A percentile compares a stretch with the other conserved stretches of the same genome.
Conservation (phyloP, 2,797 vertebrate genomes). For the Glyptemys insculpta region DNA sequence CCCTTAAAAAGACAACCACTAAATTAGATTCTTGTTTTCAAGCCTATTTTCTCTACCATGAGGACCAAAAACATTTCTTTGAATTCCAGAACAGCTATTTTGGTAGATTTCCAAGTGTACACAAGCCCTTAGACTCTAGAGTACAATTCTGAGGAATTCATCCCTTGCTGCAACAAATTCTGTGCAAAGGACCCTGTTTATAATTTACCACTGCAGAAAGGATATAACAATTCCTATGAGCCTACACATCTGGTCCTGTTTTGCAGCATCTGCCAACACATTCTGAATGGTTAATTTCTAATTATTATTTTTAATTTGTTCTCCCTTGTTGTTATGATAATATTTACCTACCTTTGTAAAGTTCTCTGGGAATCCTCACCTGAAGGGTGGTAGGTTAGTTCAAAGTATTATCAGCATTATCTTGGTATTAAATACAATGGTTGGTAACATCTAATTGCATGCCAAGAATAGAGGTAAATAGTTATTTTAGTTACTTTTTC, state of each 20-base stretch:
- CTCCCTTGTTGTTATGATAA: conserved; percentile 13
- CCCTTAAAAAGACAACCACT: not conserved
- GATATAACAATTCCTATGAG: conserved; percentile 12
- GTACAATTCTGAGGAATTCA: not conserved
- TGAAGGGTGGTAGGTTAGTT: not conserved
- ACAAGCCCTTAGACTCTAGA: not conserved
- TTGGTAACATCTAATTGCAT: conserved; percentile 10
- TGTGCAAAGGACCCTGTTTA: not conserved
- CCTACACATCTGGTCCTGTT: conserved; percentile 26
- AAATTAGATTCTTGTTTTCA: conserved; percentile 6
- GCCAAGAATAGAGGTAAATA: not conserved
- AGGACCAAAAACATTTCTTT: conserved; percentile 23
- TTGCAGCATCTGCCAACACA: conserved; percentile 8
- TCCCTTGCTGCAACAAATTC: conserved; percentile 10
- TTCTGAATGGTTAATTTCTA: not conserved
- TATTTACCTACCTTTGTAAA: conserved; percentile 5
- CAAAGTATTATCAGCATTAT: not conserved
- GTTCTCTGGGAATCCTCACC: not conserved
- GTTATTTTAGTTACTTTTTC: not conserved
- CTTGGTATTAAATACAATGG: not conserved
- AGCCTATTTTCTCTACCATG: conserved; percentile 34
- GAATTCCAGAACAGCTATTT: conserved; percentile 52
- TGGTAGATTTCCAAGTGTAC: conserved; percentile 48
- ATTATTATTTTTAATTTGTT: not conserved
- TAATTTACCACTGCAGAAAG: conserved; percentile 30